Evolutionary conservation across 1,140 invertebrate species (phyloP).

Genomic region (Kradibia gibbosae): DNA sequence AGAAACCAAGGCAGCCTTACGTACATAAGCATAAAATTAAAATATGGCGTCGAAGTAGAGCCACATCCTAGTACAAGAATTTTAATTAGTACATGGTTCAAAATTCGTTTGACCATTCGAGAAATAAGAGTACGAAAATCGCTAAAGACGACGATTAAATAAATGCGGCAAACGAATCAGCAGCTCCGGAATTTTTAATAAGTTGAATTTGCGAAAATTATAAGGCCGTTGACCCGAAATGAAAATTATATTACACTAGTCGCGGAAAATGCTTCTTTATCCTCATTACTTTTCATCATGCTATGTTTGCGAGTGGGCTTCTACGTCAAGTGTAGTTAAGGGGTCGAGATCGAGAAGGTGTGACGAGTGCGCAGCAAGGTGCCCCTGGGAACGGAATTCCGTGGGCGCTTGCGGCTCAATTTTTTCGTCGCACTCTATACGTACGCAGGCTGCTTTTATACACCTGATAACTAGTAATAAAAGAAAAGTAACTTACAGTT

Average conservation of each 20-base stretch:
- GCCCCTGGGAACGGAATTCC: too few species aligned
- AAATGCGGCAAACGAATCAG: not conserved
- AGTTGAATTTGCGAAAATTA: slow-evolving; percentile 47
- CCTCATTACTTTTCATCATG: slow-evolving; percentile 27
- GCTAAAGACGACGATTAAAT: not conserved
- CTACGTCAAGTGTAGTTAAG: too few species aligned
- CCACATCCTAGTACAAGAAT: not conserved
- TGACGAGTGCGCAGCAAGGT: too few species aligned
- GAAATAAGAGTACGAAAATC: slow-evolving; percentile 2
- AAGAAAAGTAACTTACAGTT: not conserved
- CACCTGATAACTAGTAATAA: slow-evolving; percentile 25
- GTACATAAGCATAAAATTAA: not conserved
- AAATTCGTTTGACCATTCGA: slow-evolving; percentile 12
- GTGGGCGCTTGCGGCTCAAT: not conserved
- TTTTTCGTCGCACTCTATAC: not conserved
- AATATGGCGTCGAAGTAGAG: not conserved
- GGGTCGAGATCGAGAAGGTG: too few species aligned
- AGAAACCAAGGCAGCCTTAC: too few species aligned
- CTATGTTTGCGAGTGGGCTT: not conserved
- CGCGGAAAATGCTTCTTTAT: slow-evolving; percentile 31
- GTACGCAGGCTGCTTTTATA: not conserved
- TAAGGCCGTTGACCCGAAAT: not conserved
- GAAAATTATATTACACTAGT: slow-evolving; percentile 35
- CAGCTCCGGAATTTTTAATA: slow-evolving; percentile 26
- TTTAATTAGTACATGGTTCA: not conserved